Percentiles rank a stretch among this genome's conserved stretches.
phyloP scores from a whole-genome alignment of 2,113 vertebrate species.

The Orientallactaga bullata region DNA sequence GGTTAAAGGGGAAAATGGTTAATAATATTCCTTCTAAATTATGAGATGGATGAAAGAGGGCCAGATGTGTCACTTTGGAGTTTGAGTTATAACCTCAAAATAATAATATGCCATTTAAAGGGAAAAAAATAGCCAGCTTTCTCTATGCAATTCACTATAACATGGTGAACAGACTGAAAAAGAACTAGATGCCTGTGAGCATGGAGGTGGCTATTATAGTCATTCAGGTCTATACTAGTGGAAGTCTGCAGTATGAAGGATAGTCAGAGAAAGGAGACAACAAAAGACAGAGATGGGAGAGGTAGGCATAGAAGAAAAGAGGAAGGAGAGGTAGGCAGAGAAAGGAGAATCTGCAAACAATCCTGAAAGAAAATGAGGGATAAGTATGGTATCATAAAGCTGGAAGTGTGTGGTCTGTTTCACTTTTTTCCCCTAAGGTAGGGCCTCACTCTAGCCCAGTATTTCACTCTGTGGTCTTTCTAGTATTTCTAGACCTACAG shows the following conservation, averaged over 20 bases:
- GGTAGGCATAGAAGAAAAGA: too few relatives aligned
- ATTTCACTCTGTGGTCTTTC: too few relatives aligned
- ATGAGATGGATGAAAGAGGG: not conserved
- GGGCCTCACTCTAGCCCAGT: too few relatives aligned
- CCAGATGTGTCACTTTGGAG: not conserved
- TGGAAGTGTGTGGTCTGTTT: not conserved
- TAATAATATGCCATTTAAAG: not conserved
- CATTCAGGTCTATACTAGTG: not conserved
- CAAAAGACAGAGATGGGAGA: too few relatives aligned
- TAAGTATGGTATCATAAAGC: not conserved
- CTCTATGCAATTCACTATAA: not conserved
- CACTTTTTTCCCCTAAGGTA: too few relatives aligned
- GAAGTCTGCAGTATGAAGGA: not conserved
- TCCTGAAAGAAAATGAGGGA: not conserved
- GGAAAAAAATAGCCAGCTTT: not conserved
- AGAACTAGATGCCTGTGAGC: not conserved
- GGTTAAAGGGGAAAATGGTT: not conserved
- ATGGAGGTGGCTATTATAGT: not conserved
- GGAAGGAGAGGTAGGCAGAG: not conserved
- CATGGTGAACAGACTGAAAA: not conserved
- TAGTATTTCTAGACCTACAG: too few relatives aligned
- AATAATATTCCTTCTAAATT: not conserved
- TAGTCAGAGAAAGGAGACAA: too few relatives aligned
- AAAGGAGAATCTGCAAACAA: not conserved
- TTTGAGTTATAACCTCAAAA: not conserved